Conservation (phyloP, 2,888 invertebrate species). For the Hypselothyrea guttata region DNA sequence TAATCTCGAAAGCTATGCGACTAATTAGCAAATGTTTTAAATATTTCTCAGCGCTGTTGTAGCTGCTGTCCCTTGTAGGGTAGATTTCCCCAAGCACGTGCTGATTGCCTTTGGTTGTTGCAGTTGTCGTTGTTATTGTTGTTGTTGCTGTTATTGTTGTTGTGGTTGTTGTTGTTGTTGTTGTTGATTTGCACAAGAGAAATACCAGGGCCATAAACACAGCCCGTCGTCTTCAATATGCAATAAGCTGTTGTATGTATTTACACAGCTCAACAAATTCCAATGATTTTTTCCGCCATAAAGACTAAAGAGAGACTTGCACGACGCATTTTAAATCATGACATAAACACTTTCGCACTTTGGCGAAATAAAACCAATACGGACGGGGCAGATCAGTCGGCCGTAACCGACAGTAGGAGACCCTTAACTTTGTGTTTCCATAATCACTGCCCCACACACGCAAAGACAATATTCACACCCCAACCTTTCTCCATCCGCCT, state of each 20-base stretch:
- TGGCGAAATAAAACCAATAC: conserved; percentile 5
- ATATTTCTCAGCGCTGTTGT: not conserved
- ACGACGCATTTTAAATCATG: conserved; percentile 52
- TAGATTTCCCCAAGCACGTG: conserved; percentile 5
- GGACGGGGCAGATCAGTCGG: too few species aligned
- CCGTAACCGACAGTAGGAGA: too few species aligned
- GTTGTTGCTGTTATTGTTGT: conserved; percentile 6
- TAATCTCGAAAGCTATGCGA: too few species aligned
- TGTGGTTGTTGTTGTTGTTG: conserved; percentile 18
- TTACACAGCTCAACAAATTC: conserved; percentile 50
- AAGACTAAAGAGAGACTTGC: conserved; percentile 16
- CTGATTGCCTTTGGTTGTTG: too few species aligned
- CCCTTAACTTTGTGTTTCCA: too few species aligned
- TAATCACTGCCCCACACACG: too few species aligned
- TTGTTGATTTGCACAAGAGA: conserved; percentile 27
- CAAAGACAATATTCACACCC: too few species aligned
- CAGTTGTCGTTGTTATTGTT: conserved; percentile 11
- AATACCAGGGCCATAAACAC: conserved; percentile 41
- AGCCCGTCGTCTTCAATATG: conserved; percentile 41
- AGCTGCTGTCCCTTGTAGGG: not conserved
- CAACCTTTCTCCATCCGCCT: too few species aligned
- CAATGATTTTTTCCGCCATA: conserved; percentile 38
- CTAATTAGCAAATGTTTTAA: not conserved
- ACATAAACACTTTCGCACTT: conserved; percentile 60
- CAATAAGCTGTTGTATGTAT: conserved; percentile 47